These are phyloP conservation scores for Eupithecia inturbata DNA, from an alignment of 2,888 invertebrate genomes.

Conservation along the genomic window DNA sequence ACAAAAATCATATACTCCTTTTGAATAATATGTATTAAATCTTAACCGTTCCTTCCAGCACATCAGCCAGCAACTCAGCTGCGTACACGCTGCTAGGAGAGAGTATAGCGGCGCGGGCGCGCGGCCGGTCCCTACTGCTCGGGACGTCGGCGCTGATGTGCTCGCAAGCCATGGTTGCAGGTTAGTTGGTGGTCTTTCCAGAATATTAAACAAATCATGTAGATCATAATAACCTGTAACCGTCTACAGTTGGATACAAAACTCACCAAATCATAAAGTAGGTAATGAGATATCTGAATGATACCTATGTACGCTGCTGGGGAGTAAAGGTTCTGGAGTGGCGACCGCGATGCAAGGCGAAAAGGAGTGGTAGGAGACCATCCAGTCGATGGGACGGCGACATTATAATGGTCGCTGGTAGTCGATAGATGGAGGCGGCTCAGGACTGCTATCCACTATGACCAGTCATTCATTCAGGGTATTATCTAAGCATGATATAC, in stretches of 20 bases:
- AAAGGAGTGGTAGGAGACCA: neutral
- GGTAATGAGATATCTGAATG: neutral
- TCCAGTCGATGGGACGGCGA: neutral
- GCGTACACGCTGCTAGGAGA: slow-evolving; percentile 77
- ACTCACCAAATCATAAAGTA: neutral
- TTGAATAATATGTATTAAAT: neutral
- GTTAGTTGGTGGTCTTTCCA: slow-evolving; percentile 48
- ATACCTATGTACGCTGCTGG: neutral
- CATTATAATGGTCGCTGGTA: neutral
- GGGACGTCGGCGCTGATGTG: slow-evolving; percentile 77
- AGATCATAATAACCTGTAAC: no score
- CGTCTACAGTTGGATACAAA: no score
- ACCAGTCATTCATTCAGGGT: no score
- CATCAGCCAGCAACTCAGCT: slow-evolving; percentile 76
- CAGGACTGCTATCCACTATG: neutral
- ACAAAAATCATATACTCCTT: neutral
- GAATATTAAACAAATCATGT: no score
- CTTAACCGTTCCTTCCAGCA: slow-evolving; percentile 53
- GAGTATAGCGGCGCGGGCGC: slow-evolving; percentile 67
- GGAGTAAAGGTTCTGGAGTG: neutral
- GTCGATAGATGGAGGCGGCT: neutral
- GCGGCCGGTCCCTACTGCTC: slow-evolving; percentile 71
- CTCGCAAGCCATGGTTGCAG: slow-evolving; percentile 74
- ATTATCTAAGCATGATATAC: no score
- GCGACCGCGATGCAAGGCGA: neutral